Conservation (phyloP, 2,113 vertebrate genomes). For the Ptilorrhoa leucosticta region DNA sequence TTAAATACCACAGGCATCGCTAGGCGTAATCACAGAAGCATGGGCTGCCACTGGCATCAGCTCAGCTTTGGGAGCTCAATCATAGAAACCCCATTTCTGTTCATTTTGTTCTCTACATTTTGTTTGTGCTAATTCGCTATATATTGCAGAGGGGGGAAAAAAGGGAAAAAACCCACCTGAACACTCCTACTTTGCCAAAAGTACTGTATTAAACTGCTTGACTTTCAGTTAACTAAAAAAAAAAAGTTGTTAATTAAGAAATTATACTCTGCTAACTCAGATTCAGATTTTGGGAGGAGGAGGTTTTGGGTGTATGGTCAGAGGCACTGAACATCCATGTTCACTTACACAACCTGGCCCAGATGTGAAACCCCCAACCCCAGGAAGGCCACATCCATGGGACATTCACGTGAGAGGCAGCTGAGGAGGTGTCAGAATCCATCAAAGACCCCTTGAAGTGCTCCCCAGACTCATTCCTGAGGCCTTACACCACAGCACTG, state of each 20-base stretch:
- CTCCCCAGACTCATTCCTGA: neutral
- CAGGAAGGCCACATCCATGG: rapidly evolving
- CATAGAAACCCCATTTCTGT: neutral
- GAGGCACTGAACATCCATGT: neutral
- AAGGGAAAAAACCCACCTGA: neutral
- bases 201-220: neutral
- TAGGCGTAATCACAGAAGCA: neutral
- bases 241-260: neutral
- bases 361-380: neutral
- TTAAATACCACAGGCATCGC: slow-evolving; percentile 6
- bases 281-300: neutral
- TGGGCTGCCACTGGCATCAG: neutral
- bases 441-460: neutral
- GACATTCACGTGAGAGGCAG: neutral
- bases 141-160: rapidly evolving
- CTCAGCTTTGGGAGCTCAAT: neutral
- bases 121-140: neutral
- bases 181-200: neutral
- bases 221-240: neutral
- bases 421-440: neutral
- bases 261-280: neutral
- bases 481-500: neutral
- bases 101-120: neutral
- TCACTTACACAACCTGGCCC: neutral
- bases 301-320: neutral